phyloP scores from a whole-genome alignment of 2,888 invertebrate genomes.

The Euzophera pinguis region DNA sequence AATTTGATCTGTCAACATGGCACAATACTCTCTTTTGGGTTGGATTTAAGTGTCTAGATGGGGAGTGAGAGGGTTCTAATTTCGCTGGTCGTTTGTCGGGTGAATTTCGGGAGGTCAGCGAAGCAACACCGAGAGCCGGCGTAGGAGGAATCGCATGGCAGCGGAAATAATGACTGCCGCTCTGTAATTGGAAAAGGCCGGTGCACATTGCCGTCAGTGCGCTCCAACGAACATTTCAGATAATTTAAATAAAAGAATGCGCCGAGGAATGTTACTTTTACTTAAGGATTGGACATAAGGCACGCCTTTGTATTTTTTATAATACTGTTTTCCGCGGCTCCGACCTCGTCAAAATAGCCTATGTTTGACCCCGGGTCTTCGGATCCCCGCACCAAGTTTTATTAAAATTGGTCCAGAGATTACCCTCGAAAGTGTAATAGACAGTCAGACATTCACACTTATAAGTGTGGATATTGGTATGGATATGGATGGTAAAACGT shows the following conservation, averaged over 20 bases:
- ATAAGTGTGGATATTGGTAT: no score
- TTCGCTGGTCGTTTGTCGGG: constrained; percentile 39
- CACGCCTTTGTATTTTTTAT: neutral
- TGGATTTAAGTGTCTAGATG: neutral
- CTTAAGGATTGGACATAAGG: neutral
- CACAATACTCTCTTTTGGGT: constrained; percentile 14
- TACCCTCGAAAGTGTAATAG: no score
- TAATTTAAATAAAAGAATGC: constrained; percentile 3
- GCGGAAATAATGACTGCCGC: constrained; percentile 75
- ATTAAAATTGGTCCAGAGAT: no score
- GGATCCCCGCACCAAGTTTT: no score
- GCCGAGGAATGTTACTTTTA: neutral
- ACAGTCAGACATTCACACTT: no score
- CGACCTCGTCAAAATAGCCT: no score
- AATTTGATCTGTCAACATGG: constrained; percentile 22
- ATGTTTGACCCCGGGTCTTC: neutral
- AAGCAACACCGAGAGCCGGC: constrained; percentile 38
- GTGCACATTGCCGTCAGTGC: constrained; percentile 38
- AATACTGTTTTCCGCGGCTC: neutral
- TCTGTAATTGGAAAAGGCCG: constrained; percentile 69
- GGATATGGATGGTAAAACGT: no score
- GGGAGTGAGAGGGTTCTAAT: constrained; percentile 27
- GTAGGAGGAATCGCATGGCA: constrained; percentile 56
- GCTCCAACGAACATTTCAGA: neutral
- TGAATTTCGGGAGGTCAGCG: constrained; percentile 62